Evolutionary conservation across 2,888 invertebrate genomes (phyloP).

Genomic region (Athripsodes cinereus): DNA sequence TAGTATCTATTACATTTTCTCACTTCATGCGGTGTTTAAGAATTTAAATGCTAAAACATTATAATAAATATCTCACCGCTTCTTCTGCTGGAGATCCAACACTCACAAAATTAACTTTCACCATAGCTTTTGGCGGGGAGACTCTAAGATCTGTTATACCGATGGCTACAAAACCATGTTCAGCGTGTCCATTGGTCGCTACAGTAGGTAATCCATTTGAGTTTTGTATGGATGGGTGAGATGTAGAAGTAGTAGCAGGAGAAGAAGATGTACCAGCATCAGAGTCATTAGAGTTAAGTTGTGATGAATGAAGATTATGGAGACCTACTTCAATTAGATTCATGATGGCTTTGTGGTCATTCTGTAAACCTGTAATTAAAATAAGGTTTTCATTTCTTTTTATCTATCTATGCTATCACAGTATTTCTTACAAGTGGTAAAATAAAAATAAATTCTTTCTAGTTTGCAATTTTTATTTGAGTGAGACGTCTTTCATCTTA

Average conservation of each 20-base stretch:
- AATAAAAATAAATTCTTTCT: too few relatives aligned
- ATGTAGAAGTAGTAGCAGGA: constrained; percentile 13
- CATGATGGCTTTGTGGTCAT: constrained; percentile 83
- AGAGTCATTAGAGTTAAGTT: constrained; percentile 23
- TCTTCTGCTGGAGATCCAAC: constrained; percentile 76
- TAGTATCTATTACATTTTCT: too few relatives aligned
- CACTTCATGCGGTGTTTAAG: too few relatives aligned
- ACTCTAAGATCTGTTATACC: constrained; percentile 28
- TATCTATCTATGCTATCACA: too few relatives aligned
- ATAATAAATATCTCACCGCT: constrained; percentile 69
- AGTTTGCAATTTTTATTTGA: too few relatives aligned
- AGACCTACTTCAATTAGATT: constrained; percentile 75
- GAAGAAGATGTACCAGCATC: background rate
- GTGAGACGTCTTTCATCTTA: too few relatives aligned
- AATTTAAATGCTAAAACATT: too few relatives aligned
- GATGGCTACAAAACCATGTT: constrained; percentile 28
- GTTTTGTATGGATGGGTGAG: constrained; percentile 18
- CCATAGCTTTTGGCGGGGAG: constrained; percentile 50
- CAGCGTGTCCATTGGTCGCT: constrained; percentile 9
- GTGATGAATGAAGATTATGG: constrained; percentile 54
- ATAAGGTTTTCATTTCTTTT: too few relatives aligned
- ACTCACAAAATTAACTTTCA: constrained; percentile 65
- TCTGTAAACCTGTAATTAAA: constrained; percentile 64
- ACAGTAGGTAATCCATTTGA: background rate
- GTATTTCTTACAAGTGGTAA: too few relatives aligned